Base-by-base conservation (phyloP, 2,888 invertebrate genomes). In the Ectemnius lituratus region DNA sequence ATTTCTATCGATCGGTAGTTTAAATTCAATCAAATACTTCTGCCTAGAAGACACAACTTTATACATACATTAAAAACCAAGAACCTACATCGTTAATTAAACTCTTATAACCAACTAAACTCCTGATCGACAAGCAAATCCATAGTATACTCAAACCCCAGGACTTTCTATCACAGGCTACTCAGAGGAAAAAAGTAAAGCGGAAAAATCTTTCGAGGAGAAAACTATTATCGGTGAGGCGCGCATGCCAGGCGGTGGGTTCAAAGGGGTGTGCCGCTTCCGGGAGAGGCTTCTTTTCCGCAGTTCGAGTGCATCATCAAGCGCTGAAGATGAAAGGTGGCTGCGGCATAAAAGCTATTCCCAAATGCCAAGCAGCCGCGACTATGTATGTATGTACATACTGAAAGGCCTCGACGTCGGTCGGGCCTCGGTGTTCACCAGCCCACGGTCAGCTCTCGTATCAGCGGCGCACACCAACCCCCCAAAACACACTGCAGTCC, bases 311-410 rank as follows among this genome's bases (percentile, higher is more conserved):
- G 84, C 85, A 85, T 86, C 87, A 85, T 87, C 84, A 85, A 86
- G 86, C 85, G 83, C 70, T 83, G 81, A 88, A 87, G 86, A 85
- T 88, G 85, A 88, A 87, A 89, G 88, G 86, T 85, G 82, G 82
- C 81, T 79, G 75, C 73, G 72, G 84, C 84, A 88, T 88, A 87
- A 88, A 89, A 88, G 88, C 88, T 87, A 89, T 89, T 88, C 88
- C 87, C 87, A 87, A 88, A 88, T 87, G 87, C 84, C 86, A 84
- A 82, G 83, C 83, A 74, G 80, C 78, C 76, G 37, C 37, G 37
- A 79, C 80, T 80, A 80, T 73, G 73, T 37, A 37, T 37, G 37
- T 37, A 37, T 37, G 37, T 37, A 37, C 37, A 28, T 47, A 65
- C 69, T 84, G 79, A 83, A 84, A 84, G 72, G 81, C 67, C 62